Percentiles rank a stretch among this genome's conserved stretches.
Conservation (phyloP, 1,140 invertebrate species). For the Vollenhovia emeryi region DNA sequence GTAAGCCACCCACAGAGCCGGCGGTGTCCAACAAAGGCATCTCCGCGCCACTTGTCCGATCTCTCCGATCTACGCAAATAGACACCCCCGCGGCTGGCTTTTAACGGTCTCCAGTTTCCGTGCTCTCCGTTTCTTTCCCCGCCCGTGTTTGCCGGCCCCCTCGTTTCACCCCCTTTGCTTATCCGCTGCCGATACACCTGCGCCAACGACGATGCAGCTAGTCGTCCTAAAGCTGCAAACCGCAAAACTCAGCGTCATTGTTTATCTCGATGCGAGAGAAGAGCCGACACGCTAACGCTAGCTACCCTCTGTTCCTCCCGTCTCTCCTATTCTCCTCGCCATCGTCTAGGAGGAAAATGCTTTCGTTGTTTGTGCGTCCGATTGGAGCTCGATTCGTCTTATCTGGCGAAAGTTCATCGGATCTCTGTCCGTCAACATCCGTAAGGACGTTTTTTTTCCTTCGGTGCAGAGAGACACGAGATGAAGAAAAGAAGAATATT, state of each 20-base stretch:
- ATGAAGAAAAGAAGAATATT: background rate
- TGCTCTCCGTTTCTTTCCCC: conserved; percentile 46
- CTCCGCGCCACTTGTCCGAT: conserved; percentile 72
- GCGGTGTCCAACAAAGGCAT: conserved; percentile 60
- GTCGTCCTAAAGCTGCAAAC: conserved; percentile 40
- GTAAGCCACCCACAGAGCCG: conserved; percentile 60
- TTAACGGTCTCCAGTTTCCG: conserved; percentile 64
- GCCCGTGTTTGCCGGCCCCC: conserved; percentile 6
- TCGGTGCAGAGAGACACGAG: background rate
- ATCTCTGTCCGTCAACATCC: conserved; percentile 8
- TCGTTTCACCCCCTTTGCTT: conserved; percentile 32
- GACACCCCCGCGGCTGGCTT: conserved; percentile 70
- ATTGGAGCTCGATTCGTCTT: background rate
- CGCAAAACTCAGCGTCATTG: conserved; percentile 42
- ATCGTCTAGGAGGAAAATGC: background rate
- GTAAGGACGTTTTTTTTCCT: background rate
- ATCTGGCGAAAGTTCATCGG: background rate
- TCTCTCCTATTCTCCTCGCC: conserved; percentile 17
- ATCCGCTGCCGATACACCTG: conserved; percentile 50
- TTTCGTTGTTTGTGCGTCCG: background rate
- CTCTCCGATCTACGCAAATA: conserved; percentile 75
- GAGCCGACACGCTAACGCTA: conserved; percentile 34
- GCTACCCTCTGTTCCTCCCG: conserved; percentile 44
- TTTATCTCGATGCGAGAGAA: conserved; percentile 20
- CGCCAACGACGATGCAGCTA: conserved; percentile 49